A percentile compares a stretch with the other conserved stretches of the same genome.
These are phyloP conservation scores for Alcis repandata DNA, from an alignment of 2,888 invertebrate species.

Conservation along the genomic window DNA sequence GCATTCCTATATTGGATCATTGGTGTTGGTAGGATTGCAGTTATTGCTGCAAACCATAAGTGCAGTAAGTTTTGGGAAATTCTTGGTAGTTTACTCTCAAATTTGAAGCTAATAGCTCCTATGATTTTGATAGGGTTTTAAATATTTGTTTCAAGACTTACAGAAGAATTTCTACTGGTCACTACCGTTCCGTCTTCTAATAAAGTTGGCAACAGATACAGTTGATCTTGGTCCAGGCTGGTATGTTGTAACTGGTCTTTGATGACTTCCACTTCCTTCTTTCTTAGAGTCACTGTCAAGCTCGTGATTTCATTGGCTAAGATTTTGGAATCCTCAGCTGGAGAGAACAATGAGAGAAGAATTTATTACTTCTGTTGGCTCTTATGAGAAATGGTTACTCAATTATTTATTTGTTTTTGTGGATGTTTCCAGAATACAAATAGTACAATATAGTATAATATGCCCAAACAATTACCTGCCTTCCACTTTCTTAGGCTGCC, in stretches of 20 bases:
- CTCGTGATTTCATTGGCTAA: slow-evolving; percentile 95
- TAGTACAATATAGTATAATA: no score
- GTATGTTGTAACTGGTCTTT: slow-evolving; percentile 95
- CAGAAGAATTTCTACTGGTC: slow-evolving; percentile 95
- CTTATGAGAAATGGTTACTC: neutral
- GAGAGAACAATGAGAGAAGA: slow-evolving; percentile 45
- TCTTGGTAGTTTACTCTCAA: no score
- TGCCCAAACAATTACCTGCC: slow-evolving; percentile 82
- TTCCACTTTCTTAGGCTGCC: slow-evolving; percentile 94
- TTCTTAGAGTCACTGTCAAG: slow-evolving; percentile 92
- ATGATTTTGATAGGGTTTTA: no score
- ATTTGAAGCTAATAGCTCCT: no score
- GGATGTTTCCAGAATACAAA: no score
- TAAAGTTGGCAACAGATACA: slow-evolving; percentile 92
- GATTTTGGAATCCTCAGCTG: slow-evolving; percentile 93
- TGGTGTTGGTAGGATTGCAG: no score
- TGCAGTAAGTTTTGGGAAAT: no score
- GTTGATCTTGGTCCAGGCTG: slow-evolving; percentile 89
- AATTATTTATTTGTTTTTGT: no score
- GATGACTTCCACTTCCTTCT: slow-evolving; percentile 90
- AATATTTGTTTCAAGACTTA: slow-evolving; percentile 80
- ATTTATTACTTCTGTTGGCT: neutral
- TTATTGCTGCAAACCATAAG: no score
- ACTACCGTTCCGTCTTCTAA: slow-evolving; percentile 95
- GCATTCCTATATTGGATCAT: no score